Conservation (phyloP, 2,797 vertebrate species). For the Apogon talboti region DNA sequence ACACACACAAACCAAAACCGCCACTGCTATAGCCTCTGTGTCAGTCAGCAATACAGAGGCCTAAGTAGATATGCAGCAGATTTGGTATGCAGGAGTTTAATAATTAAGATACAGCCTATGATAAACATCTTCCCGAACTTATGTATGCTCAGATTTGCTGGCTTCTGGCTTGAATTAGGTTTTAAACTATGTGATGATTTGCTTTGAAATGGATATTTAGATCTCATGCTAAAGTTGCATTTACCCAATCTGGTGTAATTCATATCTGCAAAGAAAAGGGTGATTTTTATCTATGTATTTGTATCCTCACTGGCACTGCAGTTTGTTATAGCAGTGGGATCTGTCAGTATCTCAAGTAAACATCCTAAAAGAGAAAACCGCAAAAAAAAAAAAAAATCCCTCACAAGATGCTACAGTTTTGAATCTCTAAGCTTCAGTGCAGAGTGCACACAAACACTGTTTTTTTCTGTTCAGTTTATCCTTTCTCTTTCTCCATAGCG, state of each 20-base stretch:
- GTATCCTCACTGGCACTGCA: neutral
- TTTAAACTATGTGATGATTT: slow-evolving; percentile 20
- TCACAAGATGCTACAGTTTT: slow-evolving; percentile 26
- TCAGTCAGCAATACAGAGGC: slow-evolving; percentile 45
- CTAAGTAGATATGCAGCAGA: slow-evolving; percentile 11
- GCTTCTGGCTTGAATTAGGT: slow-evolving; percentile 38
- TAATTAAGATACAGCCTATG: slow-evolving; percentile 31
- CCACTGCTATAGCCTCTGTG: slow-evolving; percentile 6
- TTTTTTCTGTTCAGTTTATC: neutral
- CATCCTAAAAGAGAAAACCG: slow-evolving; percentile 16
- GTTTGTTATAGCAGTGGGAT: slow-evolving; percentile 3
- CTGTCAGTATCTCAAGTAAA: slow-evolving; percentile 6
- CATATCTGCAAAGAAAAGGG: slow-evolving; percentile 10
- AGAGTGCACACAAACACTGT: neutral
- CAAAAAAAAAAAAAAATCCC: slow-evolving; percentile 3
- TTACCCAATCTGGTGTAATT: slow-evolving; percentile 7
- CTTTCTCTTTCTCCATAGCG: neutral
- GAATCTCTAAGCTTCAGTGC: slow-evolving; percentile 11
- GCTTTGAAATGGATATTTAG: slow-evolving; percentile 21
- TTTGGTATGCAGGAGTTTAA: slow-evolving; percentile 39
- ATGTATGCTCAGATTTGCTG: slow-evolving; percentile 30
- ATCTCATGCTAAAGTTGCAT: slow-evolving; percentile 8
- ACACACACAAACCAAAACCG: slow-evolving; percentile 39
- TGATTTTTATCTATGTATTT: slow-evolving; percentile 4
- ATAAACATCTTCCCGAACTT: slow-evolving; percentile 7